phyloP scores from a whole-genome alignment of 2,797 vertebrate genomes.

The Enteromius thamalakanensis region DNA sequence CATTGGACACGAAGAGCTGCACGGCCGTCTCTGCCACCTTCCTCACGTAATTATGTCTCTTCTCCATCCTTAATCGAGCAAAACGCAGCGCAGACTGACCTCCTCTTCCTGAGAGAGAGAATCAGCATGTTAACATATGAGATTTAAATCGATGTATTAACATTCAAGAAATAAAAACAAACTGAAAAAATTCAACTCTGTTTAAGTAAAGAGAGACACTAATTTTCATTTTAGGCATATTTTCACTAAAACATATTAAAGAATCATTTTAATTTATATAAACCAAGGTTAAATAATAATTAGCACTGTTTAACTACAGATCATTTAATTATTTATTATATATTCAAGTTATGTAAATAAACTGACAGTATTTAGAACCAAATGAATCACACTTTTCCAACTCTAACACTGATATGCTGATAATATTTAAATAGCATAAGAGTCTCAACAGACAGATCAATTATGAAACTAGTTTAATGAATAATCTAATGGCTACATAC shows the following conservation, averaged over 20 bases:
- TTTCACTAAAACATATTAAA: not conserved
- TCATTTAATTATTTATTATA: not conserved
- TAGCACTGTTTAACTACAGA: not conserved
- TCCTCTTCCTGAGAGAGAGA: constrained; percentile 86
- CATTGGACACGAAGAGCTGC: constrained; percentile 97
- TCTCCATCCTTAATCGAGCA: constrained; percentile 98
- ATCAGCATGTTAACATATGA: not conserved
- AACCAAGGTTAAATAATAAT: not conserved
- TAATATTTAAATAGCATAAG: not conserved
- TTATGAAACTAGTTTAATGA: not conserved
- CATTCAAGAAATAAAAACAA: not conserved
- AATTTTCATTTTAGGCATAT: not conserved
- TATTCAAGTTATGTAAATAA: not conserved
- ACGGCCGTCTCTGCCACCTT: constrained; percentile 99
- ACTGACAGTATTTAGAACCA: not conserved
- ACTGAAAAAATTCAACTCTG: too few species aligned
- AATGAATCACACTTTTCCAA: not conserved
- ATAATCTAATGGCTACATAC: not conserved
- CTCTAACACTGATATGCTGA: not conserved
- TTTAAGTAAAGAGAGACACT: not conserved
- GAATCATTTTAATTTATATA: not conserved
- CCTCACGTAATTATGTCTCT: constrained; percentile 98
- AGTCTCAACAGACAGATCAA: not conserved
- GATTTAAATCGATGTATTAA: not conserved
- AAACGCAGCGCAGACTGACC: constrained; percentile 98